phyloP scores from a whole-genome alignment of 2,888 invertebrate species.

The Polia nebulosa region DNA sequence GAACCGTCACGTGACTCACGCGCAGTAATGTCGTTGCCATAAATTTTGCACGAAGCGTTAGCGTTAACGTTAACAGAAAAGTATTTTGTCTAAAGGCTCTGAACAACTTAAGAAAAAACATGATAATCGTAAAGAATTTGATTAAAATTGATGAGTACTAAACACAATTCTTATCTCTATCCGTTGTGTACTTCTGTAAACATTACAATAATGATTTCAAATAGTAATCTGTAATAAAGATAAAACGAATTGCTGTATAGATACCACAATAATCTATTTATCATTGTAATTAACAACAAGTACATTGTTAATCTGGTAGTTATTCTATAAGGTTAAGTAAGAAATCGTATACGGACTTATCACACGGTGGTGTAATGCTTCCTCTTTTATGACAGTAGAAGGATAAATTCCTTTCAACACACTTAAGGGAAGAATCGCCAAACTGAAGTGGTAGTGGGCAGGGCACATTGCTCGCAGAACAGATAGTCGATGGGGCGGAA shows the following conservation, averaged over 20 bases:
- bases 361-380: constrained; percentile 4
- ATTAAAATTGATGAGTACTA: constrained; percentile 22
- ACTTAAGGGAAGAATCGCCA: too few relatives aligned
- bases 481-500: too few relatives aligned
- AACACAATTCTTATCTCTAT: constrained; percentile 32
- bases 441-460: too few relatives aligned
- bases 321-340: constrained; percentile 14
- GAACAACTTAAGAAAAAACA: too few relatives aligned
- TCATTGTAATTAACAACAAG: constrained; percentile 5
- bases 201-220: constrained; percentile 46
- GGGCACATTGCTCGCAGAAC: too few relatives aligned
- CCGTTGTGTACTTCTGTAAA: constrained; percentile 38
- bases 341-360: neutral
- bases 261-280: constrained; percentile 44
- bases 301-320: constrained; percentile 20
- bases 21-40: too few relatives aligned
- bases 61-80: too few relatives aligned
- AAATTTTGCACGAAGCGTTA: too few relatives aligned
- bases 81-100: too few relatives aligned
- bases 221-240: constrained; percentile 37
- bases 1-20: too few relatives aligned
- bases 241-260: constrained; percentile 35
- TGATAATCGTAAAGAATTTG: neutral
- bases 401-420: neutral
- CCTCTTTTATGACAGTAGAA: neutral